Percentiles rank a stretch among this genome's conserved stretches.
phyloP scores from a whole-genome alignment of 2,797 vertebrate genomes.

The Pantherophis alleghaniensis region DNA sequence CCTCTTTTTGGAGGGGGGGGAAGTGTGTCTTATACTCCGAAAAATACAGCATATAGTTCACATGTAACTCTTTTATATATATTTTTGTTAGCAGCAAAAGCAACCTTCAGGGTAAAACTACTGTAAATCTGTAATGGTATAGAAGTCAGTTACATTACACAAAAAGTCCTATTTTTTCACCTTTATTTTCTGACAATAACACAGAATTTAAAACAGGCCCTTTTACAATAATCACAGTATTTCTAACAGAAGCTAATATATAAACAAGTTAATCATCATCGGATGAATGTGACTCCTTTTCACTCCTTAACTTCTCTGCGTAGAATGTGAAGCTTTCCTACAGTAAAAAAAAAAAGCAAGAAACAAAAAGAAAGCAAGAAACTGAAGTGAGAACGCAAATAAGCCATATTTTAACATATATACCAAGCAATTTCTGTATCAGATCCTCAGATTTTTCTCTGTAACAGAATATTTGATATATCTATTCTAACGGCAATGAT shows the following conservation, averaged over 20 bases:
- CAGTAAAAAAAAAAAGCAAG: constrained; percentile 31
- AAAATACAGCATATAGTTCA: neutral
- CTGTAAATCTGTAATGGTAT: neutral
- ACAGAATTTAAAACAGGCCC: constrained; percentile 4
- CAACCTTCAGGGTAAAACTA: neutral
- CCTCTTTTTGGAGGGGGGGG: no score
- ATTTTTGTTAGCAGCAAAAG: constrained; percentile 32
- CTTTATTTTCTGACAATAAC: constrained; percentile 37
- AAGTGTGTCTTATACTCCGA: no score
- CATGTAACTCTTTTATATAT: neutral
- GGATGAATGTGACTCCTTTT: constrained; percentile 43
- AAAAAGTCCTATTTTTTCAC: constrained; percentile 14
- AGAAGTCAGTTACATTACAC: neutral
- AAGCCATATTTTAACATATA: constrained; percentile 36
- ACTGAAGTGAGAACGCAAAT: constrained; percentile 33
- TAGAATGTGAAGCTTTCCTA: constrained; percentile 88
- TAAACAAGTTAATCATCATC: constrained; percentile 42
- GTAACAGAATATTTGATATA: neutral
- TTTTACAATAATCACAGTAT: constrained; percentile 43
- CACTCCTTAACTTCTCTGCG: constrained; percentile 73
- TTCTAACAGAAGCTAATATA: constrained; percentile 40
- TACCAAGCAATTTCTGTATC: constrained; percentile 23
- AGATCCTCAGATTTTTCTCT: neutral
- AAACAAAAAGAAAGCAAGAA: constrained; percentile 3
- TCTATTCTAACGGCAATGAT: neutral